phyloP scores from a whole-genome alignment of 2,113 vertebrate species.

The Rhea pennata region DNA sequence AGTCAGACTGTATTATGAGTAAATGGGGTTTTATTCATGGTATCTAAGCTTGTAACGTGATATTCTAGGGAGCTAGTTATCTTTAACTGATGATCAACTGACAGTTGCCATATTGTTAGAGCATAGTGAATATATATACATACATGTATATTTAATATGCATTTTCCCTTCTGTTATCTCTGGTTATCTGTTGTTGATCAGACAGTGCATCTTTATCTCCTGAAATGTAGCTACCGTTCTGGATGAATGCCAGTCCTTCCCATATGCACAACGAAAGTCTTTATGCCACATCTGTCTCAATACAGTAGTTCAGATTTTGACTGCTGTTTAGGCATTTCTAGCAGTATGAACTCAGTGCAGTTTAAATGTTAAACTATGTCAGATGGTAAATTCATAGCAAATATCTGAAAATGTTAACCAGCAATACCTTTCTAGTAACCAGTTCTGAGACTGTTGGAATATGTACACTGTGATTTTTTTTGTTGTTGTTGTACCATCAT shows the following conservation, averaged over 20 bases:
- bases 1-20: neutral
- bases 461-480: neutral
- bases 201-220: slow-evolving; percentile 62
- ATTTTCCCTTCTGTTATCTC: slow-evolving; percentile 48
- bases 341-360: neutral
- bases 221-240: slow-evolving; percentile 63
- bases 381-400: neutral
- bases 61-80: neutral
- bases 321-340: slow-evolving; percentile 3
- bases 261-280: fast-evolving
- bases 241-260: slow-evolving; percentile 54
- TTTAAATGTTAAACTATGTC: neutral
- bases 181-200: slow-evolving; percentile 64
- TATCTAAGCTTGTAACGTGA: neutral
- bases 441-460: neutral
- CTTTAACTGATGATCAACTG: neutral
- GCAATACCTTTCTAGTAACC: neutral
- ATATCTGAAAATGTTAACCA: neutral
- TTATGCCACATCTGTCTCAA: slow-evolving; percentile 35
- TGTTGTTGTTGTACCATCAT: slow-evolving; percentile 54
- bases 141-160: neutral
- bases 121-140: neutral
- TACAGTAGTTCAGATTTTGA: neutral
- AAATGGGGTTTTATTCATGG: neutral
- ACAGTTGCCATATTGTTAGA: neutral